Evolutionary conservation across 2,797 vertebrate genomes (phyloP).

Genomic region (Enteromius paludinosus): DNA sequence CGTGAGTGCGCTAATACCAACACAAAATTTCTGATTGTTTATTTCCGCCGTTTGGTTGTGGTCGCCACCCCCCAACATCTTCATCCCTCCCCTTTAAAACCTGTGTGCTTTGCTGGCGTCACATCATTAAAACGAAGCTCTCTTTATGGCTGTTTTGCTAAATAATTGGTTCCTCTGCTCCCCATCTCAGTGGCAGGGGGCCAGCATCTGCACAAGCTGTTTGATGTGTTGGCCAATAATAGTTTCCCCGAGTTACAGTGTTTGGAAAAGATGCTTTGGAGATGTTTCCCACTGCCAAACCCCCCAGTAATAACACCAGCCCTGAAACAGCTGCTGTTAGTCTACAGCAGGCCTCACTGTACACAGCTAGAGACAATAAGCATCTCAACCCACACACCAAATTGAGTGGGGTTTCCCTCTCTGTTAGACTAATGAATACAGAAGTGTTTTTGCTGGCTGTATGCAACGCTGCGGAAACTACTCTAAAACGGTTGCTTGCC

Average conservation of each 20-base stretch:
- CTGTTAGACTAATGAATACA: constrained; percentile 47
- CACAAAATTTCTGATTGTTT: constrained; percentile 11
- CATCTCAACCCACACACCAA: constrained; percentile 26
- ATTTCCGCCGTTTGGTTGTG: not conserved
- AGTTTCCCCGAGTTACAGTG: constrained; percentile 56
- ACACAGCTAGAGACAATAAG: constrained; percentile 36
- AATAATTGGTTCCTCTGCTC: constrained; percentile 68
- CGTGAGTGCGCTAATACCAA: not conserved
- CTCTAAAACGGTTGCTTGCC: not conserved
- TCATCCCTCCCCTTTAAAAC: constrained; percentile 40
- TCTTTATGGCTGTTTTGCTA: constrained; percentile 65
- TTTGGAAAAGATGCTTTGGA: constrained; percentile 59
- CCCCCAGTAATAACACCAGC: constrained; percentile 54
- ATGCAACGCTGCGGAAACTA: not conserved
- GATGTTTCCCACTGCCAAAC: constrained; percentile 42
- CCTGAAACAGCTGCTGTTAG: constrained; percentile 59
- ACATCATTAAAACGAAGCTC: constrained; percentile 59
- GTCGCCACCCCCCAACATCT: not conserved
- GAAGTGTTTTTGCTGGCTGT: constrained; percentile 23
- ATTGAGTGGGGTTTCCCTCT: constrained; percentile 50
- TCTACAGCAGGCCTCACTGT: constrained; percentile 33
- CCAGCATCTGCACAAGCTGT: constrained; percentile 59
- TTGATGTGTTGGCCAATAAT: constrained; percentile 63
- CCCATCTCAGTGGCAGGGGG: constrained; percentile 55
- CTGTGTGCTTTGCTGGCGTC: constrained; percentile 52